phyloP scores from a whole-genome alignment of 1,140 invertebrate species.

The Potamilus streckersoni region DNA sequence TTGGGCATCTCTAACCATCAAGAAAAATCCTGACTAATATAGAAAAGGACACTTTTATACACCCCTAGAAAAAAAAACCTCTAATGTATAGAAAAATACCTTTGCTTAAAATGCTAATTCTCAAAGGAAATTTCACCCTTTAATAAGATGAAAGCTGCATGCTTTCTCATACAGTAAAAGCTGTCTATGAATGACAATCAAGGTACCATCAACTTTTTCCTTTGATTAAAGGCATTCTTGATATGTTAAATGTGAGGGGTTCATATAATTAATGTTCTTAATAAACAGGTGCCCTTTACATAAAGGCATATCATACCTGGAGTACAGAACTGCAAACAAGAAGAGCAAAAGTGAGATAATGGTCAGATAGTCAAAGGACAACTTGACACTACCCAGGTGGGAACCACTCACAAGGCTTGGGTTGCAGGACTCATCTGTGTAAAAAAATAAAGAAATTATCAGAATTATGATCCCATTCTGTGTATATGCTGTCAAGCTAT shows the following conservation, averaged over 20 bases:
- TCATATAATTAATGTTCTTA: neutral
- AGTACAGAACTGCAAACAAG: constrained; percentile 95
- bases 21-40: no score
- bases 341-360: constrained; percentile 93
- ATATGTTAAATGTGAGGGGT: neutral
- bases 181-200: neutral
- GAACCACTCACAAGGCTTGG: constrained; percentile 69
- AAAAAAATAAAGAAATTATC: constrained; percentile 8
- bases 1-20: no score
- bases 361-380: constrained; percentile 68
- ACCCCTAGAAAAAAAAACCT: no score
- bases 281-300: neutral
- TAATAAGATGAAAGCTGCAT: no score
- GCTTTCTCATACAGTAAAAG: no score
- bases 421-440: constrained; percentile 81
- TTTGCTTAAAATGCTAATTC: no score
- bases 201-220: neutral
- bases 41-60: no score
- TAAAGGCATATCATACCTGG: constrained; percentile 70
- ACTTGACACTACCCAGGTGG: constrained; percentile 21
- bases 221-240: neutral
- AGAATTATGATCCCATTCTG: neutral
- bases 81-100: no score
- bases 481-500: neutral
- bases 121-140: no score